Evolutionary conservation across 2,797 vertebrate species (phyloP), one percentile per base, ranked within the genome.

Genomic region (Pseudochirops cupreus): DNA sequence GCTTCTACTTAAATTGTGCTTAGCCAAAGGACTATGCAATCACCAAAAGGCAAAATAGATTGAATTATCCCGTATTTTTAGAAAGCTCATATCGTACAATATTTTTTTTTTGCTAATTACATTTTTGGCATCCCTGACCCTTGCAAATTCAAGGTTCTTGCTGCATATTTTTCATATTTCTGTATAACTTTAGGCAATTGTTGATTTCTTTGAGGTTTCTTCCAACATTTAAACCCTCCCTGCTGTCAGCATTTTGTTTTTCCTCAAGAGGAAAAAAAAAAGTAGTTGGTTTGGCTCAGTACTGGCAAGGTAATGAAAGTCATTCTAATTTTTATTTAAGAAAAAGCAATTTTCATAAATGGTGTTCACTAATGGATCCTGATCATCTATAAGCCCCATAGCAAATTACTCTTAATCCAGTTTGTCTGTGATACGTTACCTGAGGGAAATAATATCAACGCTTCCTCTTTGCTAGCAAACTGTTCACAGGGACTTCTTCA

Each of bases 341-440:
- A 98, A 98, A 98, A 99, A 98, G 98, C 98, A 98, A 99, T 99
- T 99, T 99, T 99, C 99, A 98, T 99, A 98, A 99, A 99, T 96
- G 98, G 98, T 99, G 99, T 99, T 98, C 98, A 98, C 99, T 99
- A 99, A 99, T 99, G 99, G 99, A 98, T 99, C 98, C 87, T 98
- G 99, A 99, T 99, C 99, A 98, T 97, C 97, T 98, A 98, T 99
- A 99, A 99, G 99, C 99, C 99, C 99, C 99, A 98, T 98, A 99
- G 99, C 99, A 99, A 99, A 99, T 99, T 99, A 99, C 98, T 99
- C 99, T 98, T 99, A 99, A 99, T 99, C 99, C 99, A 99, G 99
- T 99, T 99, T 99, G 99, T 98, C 99, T 99, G 99, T 97, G 98
- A 99, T 99, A 98, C 95, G 99, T 99, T 99, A 99, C 99, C 99